phyloP scores from a whole-genome alignment of 2,888 invertebrate species.

The Ormia ochracea region DNA sequence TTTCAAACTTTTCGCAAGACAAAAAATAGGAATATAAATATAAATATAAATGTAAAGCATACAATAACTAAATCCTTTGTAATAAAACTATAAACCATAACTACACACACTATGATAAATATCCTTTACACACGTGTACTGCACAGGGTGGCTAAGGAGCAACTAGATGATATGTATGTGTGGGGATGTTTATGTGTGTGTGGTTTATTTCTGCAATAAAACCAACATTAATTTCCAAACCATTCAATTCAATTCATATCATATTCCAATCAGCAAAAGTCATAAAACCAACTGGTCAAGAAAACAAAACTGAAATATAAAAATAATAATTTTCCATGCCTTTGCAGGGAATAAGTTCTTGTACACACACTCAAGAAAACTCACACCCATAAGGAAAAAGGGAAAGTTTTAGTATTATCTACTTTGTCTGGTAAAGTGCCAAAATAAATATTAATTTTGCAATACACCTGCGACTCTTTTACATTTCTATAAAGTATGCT shows the following conservation, averaged over 20 bases:
- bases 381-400: not conserved
- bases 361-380: not conserved
- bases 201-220: conserved; percentile 33
- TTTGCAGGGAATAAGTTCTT: conserved; percentile 22
- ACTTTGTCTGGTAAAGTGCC: conserved; percentile 59
- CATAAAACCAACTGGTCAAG: conserved; percentile 75
- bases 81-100: conserved; percentile 65
- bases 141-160: not conserved
- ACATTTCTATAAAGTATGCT: no score
- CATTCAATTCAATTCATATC: conserved; percentile 69
- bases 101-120: conserved; percentile 64
- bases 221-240: conserved; percentile 61
- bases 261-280: conserved; percentile 75
- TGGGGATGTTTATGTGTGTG: not conserved
- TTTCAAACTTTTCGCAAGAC: conserved; percentile 60
- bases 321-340: conserved; percentile 57
- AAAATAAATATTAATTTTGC: conserved; percentile 57
- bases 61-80: conserved; percentile 65
- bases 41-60: conserved; percentile 34
- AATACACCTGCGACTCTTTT: conserved; percentile 7
- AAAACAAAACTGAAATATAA: conserved; percentile 17
- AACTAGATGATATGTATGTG: not conserved
- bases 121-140: conserved; percentile 15
- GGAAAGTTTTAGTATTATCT: conserved; percentile 21
- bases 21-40: conserved; percentile 62